phyloP scores from a whole-genome alignment of 2,888 invertebrate species.

The Oxytorus armatus region DNA sequence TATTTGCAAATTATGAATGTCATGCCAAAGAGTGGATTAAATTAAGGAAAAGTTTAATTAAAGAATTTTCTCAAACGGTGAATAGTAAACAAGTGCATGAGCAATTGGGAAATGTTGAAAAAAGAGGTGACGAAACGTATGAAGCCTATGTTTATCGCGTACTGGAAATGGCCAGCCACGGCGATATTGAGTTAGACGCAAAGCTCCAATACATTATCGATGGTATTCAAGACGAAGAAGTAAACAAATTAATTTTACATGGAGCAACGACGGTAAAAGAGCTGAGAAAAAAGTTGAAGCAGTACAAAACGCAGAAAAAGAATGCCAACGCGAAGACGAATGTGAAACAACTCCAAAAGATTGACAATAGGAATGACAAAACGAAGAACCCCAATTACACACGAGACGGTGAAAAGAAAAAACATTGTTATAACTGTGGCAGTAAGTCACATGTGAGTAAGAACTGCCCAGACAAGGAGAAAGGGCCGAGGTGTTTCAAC shows the following conservation, averaged over 20 bases:
- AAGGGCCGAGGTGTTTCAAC: not conserved
- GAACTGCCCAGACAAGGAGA: not conserved
- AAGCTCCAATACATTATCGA: constrained; percentile 57
- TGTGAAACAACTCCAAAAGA: not conserved
- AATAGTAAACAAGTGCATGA: constrained; percentile 61
- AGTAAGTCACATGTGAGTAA: not conserved
- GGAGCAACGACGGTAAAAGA: constrained; percentile 32
- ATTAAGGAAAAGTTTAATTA: constrained; percentile 50
- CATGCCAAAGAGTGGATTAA: constrained; percentile 48
- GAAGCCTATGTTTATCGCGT: constrained; percentile 62
- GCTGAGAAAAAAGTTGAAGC: not conserved
- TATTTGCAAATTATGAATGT: constrained; percentile 60
- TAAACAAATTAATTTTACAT: constrained; percentile 49
- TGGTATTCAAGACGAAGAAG: constrained; percentile 47
- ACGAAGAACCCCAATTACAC: not conserved
- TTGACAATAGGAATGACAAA: not conserved
- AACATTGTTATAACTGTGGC: constrained; percentile 7
- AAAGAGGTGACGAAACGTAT: constrained; percentile 39
- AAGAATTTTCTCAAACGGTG: constrained; percentile 54
- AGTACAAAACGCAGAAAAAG: not conserved
- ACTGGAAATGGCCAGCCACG: constrained; percentile 61
- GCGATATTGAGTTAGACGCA: constrained; percentile 40
- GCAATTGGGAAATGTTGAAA: constrained; percentile 16
- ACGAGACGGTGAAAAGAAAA: not conserved
- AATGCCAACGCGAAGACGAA: not conserved